Evolutionary conservation across 30 jellyfish, hydroid and myxozoan genomes (phyloP).

Genomic region (Hydractinia symbiolongicarpus): DNA sequence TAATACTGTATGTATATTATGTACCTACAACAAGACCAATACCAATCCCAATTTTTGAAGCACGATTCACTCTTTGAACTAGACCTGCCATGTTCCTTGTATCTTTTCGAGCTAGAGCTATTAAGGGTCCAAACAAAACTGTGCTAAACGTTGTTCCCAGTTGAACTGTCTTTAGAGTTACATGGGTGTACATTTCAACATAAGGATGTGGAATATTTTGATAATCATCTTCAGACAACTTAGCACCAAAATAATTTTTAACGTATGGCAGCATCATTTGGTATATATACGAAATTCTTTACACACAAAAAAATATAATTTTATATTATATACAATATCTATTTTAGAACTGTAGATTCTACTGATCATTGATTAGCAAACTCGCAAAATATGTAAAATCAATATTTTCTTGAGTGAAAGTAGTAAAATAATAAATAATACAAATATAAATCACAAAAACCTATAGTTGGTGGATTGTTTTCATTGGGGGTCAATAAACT

Average conservation of each 20-base stretch:
- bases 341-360: no score
- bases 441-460: no score
- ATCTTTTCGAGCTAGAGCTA: constrained; percentile 50
- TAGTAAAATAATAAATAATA: no score
- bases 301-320: neutral
- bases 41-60: constrained; percentile 65
- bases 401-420: no score
- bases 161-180: constrained; percentile 60
- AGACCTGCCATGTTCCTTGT: constrained; percentile 49
- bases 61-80: constrained; percentile 38
- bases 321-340: no score
- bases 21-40: constrained; percentile 66
- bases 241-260: constrained; percentile 55
- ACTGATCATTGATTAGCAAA: no score
- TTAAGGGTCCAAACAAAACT: constrained; percentile 57
- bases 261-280: constrained; percentile 40
- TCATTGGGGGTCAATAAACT: no score
- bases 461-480: no score
- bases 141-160: constrained; percentile 65
- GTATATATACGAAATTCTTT: neutral
- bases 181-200: constrained; percentile 62
- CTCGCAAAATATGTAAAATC: no score
- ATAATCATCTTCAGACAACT: constrained; percentile 53
- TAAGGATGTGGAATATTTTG: constrained; percentile 43
- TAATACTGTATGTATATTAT: no score